Base-by-base conservation (phyloP, 2,113 vertebrate species). In the Pterocles gutturalis region DNA sequence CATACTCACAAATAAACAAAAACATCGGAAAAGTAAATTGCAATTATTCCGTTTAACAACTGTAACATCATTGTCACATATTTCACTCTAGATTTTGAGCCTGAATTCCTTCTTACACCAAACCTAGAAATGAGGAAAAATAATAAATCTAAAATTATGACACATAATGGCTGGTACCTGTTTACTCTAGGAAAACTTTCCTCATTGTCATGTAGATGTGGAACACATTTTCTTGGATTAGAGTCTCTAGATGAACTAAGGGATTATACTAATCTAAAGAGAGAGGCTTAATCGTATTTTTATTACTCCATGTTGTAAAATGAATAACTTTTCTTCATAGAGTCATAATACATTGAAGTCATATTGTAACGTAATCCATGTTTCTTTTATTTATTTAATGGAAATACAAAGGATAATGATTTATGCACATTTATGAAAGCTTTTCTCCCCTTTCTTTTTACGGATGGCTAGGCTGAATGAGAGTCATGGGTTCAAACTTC, bases 161-260 rank as follows among this genome's bases (percentile, higher is more conserved):
- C 2, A 45, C 49, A 34, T 26, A 66, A 58, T 46, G 22, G 7
- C 3, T 0, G 0, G 22, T 54, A 82, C 4, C 17, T 71, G 11
- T 58, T 87, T 64, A 20, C 6, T n/a, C 20, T 67, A 48, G 9
- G n/a, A 82, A 94, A 53, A 25, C 2, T 22, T 73, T 49, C 38
- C 38, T 72, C 29, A 28, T 60, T 85, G 29, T 73, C 41, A 69
- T 38, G 36, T 33, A 69, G 9, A 66, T 51, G 25, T 54, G 21
- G 64, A 90, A 65, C 20, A 45, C 9, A 25, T 26, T 73, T 61
- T 69, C 49, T 54, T 17, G 34, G 26, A 73, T 82, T 54, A 53
- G 8, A 48, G 20, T 65, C 9, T 36, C 48, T 46, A 76, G 8
- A 51, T 13, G 24, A 94, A 85, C 61, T 38, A 73, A 66, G 69